Evolutionary conservation across 2,113 vertebrate genomes (phyloP), one percentile per base, ranked within the genome.

Genomic region (Ophiodon elongatus): DNA sequence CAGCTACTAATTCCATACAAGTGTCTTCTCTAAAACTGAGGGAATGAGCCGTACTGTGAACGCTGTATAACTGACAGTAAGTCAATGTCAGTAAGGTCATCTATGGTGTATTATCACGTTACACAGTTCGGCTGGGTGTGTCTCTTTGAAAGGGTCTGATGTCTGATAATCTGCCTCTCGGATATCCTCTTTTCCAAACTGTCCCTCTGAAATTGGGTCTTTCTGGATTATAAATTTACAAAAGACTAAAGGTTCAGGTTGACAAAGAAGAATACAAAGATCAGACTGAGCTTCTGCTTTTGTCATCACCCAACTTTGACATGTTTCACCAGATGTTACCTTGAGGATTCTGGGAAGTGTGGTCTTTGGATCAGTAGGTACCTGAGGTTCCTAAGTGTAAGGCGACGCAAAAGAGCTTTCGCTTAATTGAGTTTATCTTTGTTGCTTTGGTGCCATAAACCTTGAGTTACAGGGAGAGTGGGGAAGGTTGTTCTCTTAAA

Each of bases 311-410:
- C 29, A 54, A 64, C 59, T 59, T 64, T 80, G 65, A 75, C 37
- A 68, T 54, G 50, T 67, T 65, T 82, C 41, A 80, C 33, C 70
- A 68, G 64, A 73, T 68, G 52, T 79, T 62, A 68, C 3, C 25
- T 69, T 68, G 66, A 91, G 69, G 84, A 88, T 83, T 91, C 41
- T 87, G 79, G 78, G 57, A 88, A 82, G 71, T 88, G 88, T 86
- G 85, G 86, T 89, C 86, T 94, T 94, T 92, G 91, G 93, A 89
- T 74, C 45, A 84, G 67, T 79, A 54, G 80, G 63, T 90, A 91
- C 93, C 92, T 92, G 91, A 93, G 90, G 76, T 83, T 79, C 83
- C 65, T 80, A 56, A 76, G 69, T 81, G n/a, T 59, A 57, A 72
- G 76, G 63, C 78, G 73, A 64, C 68, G 23, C 68, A 70, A 47